Evolutionary conservation across 2,888 invertebrate genomes (phyloP), one percentile per base, ranked within the genome.

Genomic region (Zygothrica quintamaculata): DNA sequence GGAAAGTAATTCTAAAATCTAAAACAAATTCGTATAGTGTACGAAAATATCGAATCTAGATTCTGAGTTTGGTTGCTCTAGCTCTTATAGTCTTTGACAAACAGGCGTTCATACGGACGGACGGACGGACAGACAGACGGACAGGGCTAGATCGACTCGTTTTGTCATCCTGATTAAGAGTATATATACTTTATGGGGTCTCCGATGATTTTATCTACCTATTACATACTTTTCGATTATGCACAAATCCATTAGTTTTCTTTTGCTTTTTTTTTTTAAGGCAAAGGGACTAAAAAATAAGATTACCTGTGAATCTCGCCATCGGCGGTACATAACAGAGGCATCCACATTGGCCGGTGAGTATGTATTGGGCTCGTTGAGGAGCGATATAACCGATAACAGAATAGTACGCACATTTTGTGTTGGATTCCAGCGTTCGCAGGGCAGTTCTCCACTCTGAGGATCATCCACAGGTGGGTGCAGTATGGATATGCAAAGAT

Each of bases 371-470:
- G 99, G 99, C 92, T 99, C 99, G 92, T 99, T 99, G 88, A 99
- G 93, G 74, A 99, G 93, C 11, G 99, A 99, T 90, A 99, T 99
- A 84, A 99, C 99, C 67, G 99, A 99, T 66, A 99, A 93, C 75
- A 99, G 93, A 88, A 99, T 98, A 48, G 99, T 99, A 91, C 99
- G 96, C 89, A 99, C 99, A 89, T 97, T 99, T 93, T 99, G 99
- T 77, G 99, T 99, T 52, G 99, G 99, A 93, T 99, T 99, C 99
- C 99, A 99, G 91, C 99, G 95, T 92, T 99, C 99, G 92, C 99
- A 99, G 0, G 99, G 98, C 88, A 99, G 92, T 92, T 99, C 99
- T 18, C 99, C 99, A 86, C 98, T 98, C 90, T 99, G 99, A 31
- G 99, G 99, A 92, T 99, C 99, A 92, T 99, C 99, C 57, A 99